Base-by-base conservation (phyloP, 2,113 vertebrate species). In the Eptesicus fuscus region DNA sequence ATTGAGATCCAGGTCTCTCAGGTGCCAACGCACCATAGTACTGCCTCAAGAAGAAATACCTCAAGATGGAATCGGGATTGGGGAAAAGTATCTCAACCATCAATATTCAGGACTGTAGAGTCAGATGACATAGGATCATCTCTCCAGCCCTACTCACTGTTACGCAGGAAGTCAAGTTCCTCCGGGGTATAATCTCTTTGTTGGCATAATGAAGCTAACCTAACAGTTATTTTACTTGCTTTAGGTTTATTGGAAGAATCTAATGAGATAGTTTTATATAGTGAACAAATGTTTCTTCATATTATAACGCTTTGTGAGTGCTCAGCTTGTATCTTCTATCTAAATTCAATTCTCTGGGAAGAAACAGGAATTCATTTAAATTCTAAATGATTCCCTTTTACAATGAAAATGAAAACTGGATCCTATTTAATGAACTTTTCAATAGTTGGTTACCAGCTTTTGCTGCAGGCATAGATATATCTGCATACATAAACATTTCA, bases 381-480 rank as follows among this genome's bases (percentile, higher is more conserved):
- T 7, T 80, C 22, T 53, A 77, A 89, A 82, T 76, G 22, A 82
- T 82, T 92, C 32, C 13, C 9, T 51, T 76, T 94, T 71, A 84
- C 61, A 83, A 53, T 89, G 74, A 90, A 90, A 90, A 94, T 56
- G 30, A 40, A 83, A 73, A 90, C 42, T 83, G 56, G 35, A 70
- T 71, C n/a, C 49, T 74, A 80, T 47, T 82, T 89, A 86, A 78
- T 92, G 67, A 95, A 70, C 25, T 90, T 95, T 84, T 47, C 56
- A 35, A 47, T n/a, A 53, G 49, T 37, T 82, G 51, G 40, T 71
- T 70, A 53, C 25, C 59, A 90, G 74, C 61, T 73, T 67, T 70
- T 69, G 49, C 28, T 42, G 93, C 71, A 61, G 23, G 5, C 12
- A 74, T 28, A 37, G 18, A 35, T 22, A 71, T 8, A 51, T 74